These are phyloP conservation scores for Pseudoips prasinana DNA, from an alignment of 2,888 invertebrate species.

Conservation along the genomic window DNA sequence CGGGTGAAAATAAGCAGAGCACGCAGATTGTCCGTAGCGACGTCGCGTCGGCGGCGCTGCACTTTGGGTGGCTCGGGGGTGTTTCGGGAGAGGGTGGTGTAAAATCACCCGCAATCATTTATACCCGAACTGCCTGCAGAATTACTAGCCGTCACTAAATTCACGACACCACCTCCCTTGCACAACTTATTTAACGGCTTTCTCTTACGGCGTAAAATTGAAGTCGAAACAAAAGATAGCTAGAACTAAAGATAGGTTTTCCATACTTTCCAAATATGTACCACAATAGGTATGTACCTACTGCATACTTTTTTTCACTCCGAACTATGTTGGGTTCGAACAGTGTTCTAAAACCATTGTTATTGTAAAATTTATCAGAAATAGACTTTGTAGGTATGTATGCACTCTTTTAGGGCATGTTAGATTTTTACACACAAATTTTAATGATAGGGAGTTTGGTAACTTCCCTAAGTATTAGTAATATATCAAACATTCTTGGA, in stretches of 20 bases:
- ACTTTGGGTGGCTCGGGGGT: constrained; percentile 63
- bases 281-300: constrained; percentile 1
- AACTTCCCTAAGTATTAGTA: no score
- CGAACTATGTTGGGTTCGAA: no score
- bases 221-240: constrained; percentile 31
- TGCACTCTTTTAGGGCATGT: no score
- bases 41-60: constrained; percentile 72
- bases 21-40: constrained; percentile 81
- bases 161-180: constrained; percentile 44
- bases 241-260: constrained; percentile 4
- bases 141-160: constrained; percentile 77
- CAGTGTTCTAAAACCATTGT: no score
- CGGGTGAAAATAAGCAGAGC: constrained; percentile 80
- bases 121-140: constrained; percentile 80
- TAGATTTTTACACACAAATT: no score
- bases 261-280: constrained; percentile 1
- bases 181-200: constrained; percentile 36
- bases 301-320: no score
- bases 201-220: constrained; percentile 30
- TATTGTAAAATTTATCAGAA: no score
- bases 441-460: no score
- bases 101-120: constrained; percentile 82
- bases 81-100: constrained; percentile 66
- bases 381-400: no score
- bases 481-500: no score